Evolutionary conservation across 2,888 invertebrate species (phyloP).

Genomic region (Himalopsyche anomala): DNA sequence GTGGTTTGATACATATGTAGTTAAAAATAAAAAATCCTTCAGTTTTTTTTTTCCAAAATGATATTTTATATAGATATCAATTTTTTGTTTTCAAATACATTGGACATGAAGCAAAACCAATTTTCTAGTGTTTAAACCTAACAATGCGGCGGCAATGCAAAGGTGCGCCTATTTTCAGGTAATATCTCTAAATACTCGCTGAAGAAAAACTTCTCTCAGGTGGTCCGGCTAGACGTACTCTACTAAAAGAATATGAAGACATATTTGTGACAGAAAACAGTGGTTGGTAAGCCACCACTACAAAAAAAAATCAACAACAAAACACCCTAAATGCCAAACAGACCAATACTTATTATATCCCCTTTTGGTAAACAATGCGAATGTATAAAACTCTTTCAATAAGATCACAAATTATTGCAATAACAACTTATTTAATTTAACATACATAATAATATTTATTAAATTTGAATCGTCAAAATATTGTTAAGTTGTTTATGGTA

Average conservation of each 20-base stretch:
- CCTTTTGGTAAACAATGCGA: neutral
- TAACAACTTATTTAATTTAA: no score
- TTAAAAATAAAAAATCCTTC: neutral
- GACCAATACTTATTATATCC: neutral
- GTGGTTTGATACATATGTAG: neutral
- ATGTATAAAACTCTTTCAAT: neutral
- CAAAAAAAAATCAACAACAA: conserved; percentile 13
- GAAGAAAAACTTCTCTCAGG: conserved; percentile 14
- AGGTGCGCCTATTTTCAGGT: conserved; percentile 19
- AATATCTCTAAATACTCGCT: conserved; percentile 19
- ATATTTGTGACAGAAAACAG: conserved; percentile 26
- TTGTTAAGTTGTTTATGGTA: no score
- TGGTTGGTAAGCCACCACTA: neutral
- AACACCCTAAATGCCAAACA: conserved; percentile 17
- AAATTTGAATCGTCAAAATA: no score
- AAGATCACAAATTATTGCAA: no score
- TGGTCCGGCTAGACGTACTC: neutral
- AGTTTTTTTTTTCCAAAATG: neutral
- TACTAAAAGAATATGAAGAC: neutral
- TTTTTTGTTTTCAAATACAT: neutral
- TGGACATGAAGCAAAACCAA: neutral
- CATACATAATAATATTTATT: no score
- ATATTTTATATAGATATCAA: neutral
- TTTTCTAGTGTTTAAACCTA: conserved; percentile 10
- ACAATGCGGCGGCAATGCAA: conserved; percentile 6